Evolutionary conservation across 1,140 invertebrate genomes (phyloP).

Genomic region (Lasioglossum baleicum): DNA sequence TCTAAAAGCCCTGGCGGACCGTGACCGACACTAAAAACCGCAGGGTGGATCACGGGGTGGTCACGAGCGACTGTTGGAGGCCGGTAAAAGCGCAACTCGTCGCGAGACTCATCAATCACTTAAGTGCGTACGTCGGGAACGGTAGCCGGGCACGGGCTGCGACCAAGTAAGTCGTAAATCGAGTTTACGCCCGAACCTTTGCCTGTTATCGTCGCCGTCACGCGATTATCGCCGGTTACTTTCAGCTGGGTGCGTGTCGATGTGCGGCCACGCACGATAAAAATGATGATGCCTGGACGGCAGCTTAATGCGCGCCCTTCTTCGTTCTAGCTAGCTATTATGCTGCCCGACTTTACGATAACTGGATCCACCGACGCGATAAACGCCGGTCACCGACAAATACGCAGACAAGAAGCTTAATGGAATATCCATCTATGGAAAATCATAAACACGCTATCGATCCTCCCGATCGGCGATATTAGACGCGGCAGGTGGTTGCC

Average conservation of each 20-base stretch:
- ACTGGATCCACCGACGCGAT: not conserved
- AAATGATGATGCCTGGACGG: not conserved
- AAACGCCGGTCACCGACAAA: not conserved
- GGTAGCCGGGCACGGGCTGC: not conserved
- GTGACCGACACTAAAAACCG: no score
- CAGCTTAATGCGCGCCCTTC: not conserved
- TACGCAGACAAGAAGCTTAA: not conserved
- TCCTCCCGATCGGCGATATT: not conserved
- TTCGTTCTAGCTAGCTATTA: not conserved
- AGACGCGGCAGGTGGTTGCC: not conserved
- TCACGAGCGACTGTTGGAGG: not conserved
- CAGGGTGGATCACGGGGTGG: no score
- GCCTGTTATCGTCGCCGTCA: constrained; percentile 18
- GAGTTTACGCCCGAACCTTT: constrained; percentile 21
- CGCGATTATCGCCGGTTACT: constrained; percentile 25
- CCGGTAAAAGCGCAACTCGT: constrained; percentile 33
- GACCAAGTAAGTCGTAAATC: constrained; percentile 42
- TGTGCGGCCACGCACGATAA: not conserved
- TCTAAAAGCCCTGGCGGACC: no score
- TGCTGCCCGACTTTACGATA: not conserved
- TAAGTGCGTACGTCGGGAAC: not conserved
- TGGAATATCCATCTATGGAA: no score
- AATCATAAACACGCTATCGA: not conserved
- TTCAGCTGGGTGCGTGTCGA: not conserved
- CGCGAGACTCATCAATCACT: constrained; percentile 46